Conservation (phyloP, 2,113 vertebrate species). For the Gymnocephalus cernua region DNA sequence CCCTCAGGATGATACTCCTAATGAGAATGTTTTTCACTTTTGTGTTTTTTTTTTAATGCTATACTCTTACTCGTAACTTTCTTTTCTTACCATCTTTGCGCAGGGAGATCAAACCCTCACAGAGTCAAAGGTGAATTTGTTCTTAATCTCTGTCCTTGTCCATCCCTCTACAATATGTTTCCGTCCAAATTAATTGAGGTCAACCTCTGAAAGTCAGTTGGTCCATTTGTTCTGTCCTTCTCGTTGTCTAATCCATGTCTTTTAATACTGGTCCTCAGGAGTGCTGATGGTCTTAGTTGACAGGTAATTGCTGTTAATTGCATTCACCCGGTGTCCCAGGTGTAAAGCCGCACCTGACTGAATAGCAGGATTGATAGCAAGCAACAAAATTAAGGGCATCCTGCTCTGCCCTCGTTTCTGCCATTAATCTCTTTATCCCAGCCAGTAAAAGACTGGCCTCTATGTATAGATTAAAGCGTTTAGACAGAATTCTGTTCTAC, state of each 20-base stretch:
- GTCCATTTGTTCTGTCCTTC: background rate
- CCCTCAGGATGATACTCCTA: background rate
- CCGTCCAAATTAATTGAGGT: conserved; percentile 6
- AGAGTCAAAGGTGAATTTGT: background rate
- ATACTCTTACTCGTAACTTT: too few relatives aligned
- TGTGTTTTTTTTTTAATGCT: background rate
- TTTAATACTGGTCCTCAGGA: conserved; percentile 19
- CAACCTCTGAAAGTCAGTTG: background rate
- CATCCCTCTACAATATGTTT: background rate
- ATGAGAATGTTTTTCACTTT: background rate
- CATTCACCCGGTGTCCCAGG: conserved; percentile 15
- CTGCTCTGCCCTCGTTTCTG: background rate
- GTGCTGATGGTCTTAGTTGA: background rate
- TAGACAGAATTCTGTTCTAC: background rate
- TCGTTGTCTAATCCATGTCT: conserved; percentile 1
- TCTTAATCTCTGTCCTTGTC: background rate
- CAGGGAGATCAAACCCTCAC: background rate
- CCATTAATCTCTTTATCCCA: background rate
- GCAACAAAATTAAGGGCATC: conserved; percentile 12
- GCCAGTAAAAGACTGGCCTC: conserved; percentile 5
- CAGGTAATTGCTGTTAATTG: conserved; percentile 21
- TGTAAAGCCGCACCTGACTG: conserved; percentile 27
- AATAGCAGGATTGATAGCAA: conserved; percentile 14
- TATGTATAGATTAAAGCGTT: background rate
- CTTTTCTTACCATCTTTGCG: background rate